Percentiles rank a stretch among this genome's conserved stretches.
Conservation (phyloP, 1,140 invertebrate species). For the Drosophila sucinea region DNA sequence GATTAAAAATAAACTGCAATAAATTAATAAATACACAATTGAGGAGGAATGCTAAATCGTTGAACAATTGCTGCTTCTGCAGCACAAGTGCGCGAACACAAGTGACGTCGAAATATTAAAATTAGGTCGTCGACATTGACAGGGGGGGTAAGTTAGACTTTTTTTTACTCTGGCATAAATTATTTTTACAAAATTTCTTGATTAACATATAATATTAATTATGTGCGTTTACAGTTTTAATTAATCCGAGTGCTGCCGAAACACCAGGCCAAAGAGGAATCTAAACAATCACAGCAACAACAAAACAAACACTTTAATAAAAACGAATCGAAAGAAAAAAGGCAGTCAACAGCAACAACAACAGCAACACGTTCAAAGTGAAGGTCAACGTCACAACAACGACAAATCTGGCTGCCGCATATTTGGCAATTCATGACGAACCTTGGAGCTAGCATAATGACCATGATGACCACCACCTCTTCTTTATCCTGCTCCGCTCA, state of each 20-base stretch:
- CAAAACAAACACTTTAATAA: constrained; percentile 36
- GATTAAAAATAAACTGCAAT: constrained; percentile 65
- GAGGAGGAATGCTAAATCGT: constrained; percentile 27
- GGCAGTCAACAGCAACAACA: constrained; percentile 24
- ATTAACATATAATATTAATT: constrained; percentile 20
- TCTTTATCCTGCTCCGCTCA: constrained; percentile 18
- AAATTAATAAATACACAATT: constrained; percentile 8
- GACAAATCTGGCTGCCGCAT: constrained; percentile 64
- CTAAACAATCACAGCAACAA: constrained; percentile 15
- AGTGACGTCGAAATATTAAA: constrained; percentile 34
- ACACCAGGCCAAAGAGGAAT: constrained; percentile 41
- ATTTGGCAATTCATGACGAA: constrained; percentile 35
- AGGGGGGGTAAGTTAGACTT: constrained; percentile 8
- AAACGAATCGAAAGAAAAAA: constrained; percentile 58
- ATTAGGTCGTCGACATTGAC: constrained; percentile 45
- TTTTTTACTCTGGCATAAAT: constrained; percentile 18
- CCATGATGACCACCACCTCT: constrained; percentile 26
- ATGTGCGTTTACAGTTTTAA: constrained; percentile 43
- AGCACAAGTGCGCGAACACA: constrained; percentile 44
- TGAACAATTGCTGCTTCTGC: constrained; percentile 48
- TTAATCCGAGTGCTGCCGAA: constrained; percentile 40
- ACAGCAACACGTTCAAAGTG: constrained; percentile 58
- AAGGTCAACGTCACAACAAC: constrained; percentile 55
- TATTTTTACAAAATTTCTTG: constrained; percentile 20
- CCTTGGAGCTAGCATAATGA: constrained; percentile 53